These are phyloP conservation scores for Physeter macrocephalus DNA, from an alignment of 2,113 vertebrate species.

Conservation along the genomic window DNA sequence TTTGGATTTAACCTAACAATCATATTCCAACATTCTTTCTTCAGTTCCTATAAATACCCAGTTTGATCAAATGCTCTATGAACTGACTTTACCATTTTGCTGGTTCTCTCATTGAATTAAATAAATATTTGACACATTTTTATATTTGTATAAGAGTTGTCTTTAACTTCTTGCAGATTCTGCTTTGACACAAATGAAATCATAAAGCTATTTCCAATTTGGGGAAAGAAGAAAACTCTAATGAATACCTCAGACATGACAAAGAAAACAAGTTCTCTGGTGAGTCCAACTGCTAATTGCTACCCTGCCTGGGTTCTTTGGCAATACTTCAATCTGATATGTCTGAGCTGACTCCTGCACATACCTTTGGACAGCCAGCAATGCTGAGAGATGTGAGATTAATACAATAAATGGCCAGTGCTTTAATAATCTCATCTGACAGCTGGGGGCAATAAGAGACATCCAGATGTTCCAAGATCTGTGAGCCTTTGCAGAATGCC, in stretches of 20 bases:
- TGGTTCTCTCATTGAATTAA: constrained; percentile 21
- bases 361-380: constrained; percentile 83
- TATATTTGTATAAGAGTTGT: neutral
- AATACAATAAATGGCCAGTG: constrained; percentile 81
- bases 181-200: constrained; percentile 22
- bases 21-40: neutral
- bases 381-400: constrained; percentile 75
- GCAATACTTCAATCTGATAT: neutral
- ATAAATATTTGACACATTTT: constrained; percentile 10
- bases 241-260: neutral
- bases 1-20: neutral
- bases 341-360: neutral
- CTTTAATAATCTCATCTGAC: constrained; percentile 77
- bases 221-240: neutral
- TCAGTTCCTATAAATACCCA: neutral
- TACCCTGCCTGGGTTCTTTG: neutral
- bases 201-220: neutral
- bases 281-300: neutral
- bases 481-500: constrained; percentile 81
- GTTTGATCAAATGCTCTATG: neutral
- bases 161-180: constrained; percentile 24
- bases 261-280: neutral
- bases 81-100: neutral
- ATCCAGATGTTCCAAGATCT: constrained; percentile 79
- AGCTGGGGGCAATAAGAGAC: constrained; percentile 82